Percentiles rank a stretch among this genome's conserved stretches.
phyloP scores from a whole-genome alignment of 2,797 vertebrate genomes.

The Acrocephalus scirpaceus region DNA sequence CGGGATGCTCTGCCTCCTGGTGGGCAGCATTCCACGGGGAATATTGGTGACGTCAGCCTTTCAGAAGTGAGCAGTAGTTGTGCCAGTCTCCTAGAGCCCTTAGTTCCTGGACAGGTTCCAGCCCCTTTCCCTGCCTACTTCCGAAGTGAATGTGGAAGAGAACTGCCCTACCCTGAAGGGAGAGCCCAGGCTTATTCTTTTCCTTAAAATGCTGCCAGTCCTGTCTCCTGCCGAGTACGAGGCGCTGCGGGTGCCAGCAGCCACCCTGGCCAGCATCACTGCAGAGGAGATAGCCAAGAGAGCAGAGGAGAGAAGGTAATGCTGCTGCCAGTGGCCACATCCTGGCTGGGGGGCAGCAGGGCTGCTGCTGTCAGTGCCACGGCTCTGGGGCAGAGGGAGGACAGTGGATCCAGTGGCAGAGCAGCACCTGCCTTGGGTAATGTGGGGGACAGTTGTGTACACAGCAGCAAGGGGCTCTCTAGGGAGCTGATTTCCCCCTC shows the following conservation, averaged over 20 bases:
- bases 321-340: not conserved
- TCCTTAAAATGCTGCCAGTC: slow-evolving; percentile 78
- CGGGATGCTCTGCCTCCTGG: not conserved
- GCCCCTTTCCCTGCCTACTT: not conserved
- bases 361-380: not conserved
- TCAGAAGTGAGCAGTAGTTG: not conserved
- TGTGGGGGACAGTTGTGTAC: accelerated
- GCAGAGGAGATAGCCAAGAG: slow-evolving; percentile 83
- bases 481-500: not conserved
- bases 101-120: not conserved
- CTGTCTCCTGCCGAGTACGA: slow-evolving; percentile 83
- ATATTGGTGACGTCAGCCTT: not conserved
- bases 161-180: too few relatives aligned
- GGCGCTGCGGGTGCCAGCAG: slow-evolving; percentile 79
- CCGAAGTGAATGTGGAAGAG: not conserved
- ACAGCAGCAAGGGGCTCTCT: not conserved
- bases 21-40: not conserved
- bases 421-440: not conserved
- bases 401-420: accelerated
- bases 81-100: not conserved
- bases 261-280: slow-evolving; percentile 78
- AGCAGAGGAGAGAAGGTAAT: slow-evolving; percentile 81
- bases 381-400: too few relatives aligned
- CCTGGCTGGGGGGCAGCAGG: not conserved
- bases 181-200: not conserved